Evolutionary conservation across 2,888 invertebrate genomes (phyloP).

Genomic region (Netelia melanura): DNA sequence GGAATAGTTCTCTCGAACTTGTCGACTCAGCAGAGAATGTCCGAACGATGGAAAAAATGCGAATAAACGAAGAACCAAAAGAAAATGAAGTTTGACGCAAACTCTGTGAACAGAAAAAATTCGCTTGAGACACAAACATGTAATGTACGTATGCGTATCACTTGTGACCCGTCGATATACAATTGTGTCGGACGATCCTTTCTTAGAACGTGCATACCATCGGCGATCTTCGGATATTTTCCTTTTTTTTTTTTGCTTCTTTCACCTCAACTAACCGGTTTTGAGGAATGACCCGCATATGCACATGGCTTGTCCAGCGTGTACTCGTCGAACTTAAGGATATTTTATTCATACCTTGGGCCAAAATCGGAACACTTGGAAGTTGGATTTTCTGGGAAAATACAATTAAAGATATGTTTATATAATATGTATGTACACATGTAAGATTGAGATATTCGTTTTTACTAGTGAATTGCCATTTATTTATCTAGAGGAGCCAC

Average conservation of each 20-base stretch:
- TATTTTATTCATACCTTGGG: slow-evolving; percentile 21
- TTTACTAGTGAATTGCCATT: slow-evolving; percentile 76
- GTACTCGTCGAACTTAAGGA: slow-evolving; percentile 17
- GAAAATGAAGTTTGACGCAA: background rate
- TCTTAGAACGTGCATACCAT: slow-evolving; percentile 15
- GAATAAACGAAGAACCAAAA: background rate
- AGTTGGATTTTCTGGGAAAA: slow-evolving; percentile 23
- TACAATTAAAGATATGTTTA: background rate
- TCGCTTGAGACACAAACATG: background rate
- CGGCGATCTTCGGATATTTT: slow-evolving; percentile 46
- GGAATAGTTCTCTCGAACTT: slow-evolving; percentile 14
- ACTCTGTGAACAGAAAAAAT: background rate
- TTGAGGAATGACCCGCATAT: slow-evolving; percentile 44
- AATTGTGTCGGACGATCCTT: slow-evolving; percentile 18
- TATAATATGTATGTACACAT: background rate
- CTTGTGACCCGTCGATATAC: background rate
- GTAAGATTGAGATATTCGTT: background rate
- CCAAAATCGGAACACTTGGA: slow-evolving; percentile 5
- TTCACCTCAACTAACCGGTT: slow-evolving; percentile 49
- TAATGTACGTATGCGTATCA: background rate
- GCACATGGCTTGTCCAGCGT: slow-evolving; percentile 13
- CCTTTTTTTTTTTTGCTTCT: background rate
- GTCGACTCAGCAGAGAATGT: background rate
- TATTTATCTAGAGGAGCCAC: slow-evolving; percentile 84
- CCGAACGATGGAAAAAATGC: no score